Percentiles rank a stretch among this genome's conserved stretches.
Evolutionary conservation across 23 tunicate genomes (phyloP).

Genomic region (Clavelina lepadiformis): DNA sequence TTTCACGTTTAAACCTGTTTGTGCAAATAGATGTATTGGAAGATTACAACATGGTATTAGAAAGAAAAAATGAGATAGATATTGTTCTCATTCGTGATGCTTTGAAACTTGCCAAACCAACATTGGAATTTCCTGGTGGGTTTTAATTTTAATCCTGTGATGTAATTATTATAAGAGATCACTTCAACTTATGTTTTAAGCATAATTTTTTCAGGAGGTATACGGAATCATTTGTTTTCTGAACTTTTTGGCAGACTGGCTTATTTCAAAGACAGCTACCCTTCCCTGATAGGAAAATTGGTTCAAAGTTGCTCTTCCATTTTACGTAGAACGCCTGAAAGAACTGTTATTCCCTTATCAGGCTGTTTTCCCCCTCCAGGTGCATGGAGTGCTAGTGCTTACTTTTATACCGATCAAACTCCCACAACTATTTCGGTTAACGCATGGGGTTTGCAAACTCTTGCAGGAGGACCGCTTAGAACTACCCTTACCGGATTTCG

Average conservation of each 20-base stretch:
- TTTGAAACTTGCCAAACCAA: slow-evolving; percentile 76
- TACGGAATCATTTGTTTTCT: slow-evolving; percentile 49
- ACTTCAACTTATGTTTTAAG: no score
- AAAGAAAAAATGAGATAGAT: slow-evolving; percentile 14
- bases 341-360: slow-evolving; percentile 28
- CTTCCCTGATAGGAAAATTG: slow-evolving; percentile 34
- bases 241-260: slow-evolving; percentile 72
- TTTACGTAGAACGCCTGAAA: background rate
- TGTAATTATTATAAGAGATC: background rate
- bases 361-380: slow-evolving; percentile 89
- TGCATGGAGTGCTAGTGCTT: background rate
- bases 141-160: no score
- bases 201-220: slow-evolving; percentile 54
- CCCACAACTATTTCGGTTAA: no score
- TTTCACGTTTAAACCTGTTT: background rate
- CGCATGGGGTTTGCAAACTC: no score
- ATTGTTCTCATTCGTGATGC: slow-evolving; percentile 45
- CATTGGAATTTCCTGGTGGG: slow-evolving; percentile 78
- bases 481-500: slow-evolving; percentile 81
- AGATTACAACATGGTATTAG: slow-evolving; percentile 52
- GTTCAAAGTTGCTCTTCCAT: slow-evolving; percentile 17
- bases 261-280: slow-evolving; percentile 38
- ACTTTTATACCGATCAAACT: background rate
- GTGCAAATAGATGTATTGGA: slow-evolving; percentile 49
- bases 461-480: slow-evolving; percentile 71